phyloP scores from a whole-genome alignment of 2,797 vertebrate species.

The Darevskia nairensis region DNA sequence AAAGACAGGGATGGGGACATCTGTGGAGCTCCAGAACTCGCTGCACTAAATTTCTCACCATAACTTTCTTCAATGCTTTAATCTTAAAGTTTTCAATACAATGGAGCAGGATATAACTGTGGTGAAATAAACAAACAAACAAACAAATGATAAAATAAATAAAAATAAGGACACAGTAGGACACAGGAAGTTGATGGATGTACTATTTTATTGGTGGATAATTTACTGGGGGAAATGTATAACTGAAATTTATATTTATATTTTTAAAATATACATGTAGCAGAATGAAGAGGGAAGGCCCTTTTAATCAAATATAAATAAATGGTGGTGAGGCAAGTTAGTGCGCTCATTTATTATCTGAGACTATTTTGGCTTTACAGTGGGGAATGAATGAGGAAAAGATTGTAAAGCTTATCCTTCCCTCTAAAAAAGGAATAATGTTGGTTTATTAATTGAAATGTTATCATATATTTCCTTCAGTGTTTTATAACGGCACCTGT shows the following conservation, averaged over 20 bases:
- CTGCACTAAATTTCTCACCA: not conserved
- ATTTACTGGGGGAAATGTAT: too few relatives aligned
- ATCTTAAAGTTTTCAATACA: too few relatives aligned
- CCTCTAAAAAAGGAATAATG: not conserved
- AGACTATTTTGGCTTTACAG: not conserved
- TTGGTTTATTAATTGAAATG: not conserved
- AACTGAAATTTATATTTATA: too few relatives aligned
- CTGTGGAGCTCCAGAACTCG: not conserved
- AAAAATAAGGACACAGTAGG: too few relatives aligned
- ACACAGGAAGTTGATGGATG: too few relatives aligned
- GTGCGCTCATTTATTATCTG: not conserved
- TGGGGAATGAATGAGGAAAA: not conserved
- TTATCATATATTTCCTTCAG: not conserved
- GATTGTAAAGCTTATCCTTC: not conserved
- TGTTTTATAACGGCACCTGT: not conserved
- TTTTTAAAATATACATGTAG: too few relatives aligned
- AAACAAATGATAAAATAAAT: too few relatives aligned
- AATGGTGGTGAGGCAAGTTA: not conserved
- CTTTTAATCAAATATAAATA: not conserved
- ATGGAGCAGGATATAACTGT: too few relatives aligned
- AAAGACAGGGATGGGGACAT: not conserved
- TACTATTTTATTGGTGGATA: too few relatives aligned
- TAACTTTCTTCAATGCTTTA: too few relatives aligned
- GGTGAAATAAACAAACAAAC: too few relatives aligned
- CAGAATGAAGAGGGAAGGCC: not conserved